phyloP scores from a whole-genome alignment of 2,888 invertebrate genomes.

The Willowsia nigromaculata region DNA sequence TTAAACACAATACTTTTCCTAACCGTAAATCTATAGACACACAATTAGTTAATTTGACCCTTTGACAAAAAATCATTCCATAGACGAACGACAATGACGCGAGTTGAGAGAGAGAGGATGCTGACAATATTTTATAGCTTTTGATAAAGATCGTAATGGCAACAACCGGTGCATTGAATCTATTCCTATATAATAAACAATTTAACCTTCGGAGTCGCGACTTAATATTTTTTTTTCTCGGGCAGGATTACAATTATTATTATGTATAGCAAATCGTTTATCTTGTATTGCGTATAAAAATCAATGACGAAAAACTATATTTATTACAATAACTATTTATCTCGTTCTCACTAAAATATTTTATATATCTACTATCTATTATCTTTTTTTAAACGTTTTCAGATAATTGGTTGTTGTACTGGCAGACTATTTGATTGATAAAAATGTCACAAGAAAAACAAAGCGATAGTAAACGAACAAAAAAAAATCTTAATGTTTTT shows the following conservation, averaged over 20 bases:
- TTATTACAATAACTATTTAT: not conserved
- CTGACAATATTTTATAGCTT: not conserved
- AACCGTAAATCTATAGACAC: not conserved
- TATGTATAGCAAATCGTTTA: not conserved
- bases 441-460: conserved; percentile 4
- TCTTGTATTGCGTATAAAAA: not conserved
- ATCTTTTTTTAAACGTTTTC: not conserved
- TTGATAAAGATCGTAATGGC: not conserved
- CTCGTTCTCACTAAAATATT: not conserved
- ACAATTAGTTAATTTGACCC: not conserved
- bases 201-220: too few relatives aligned
- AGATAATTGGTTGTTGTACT: conserved; percentile 32
- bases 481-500: not conserved
- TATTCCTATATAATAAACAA: not conserved
- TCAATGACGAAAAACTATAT: conserved; percentile 1
- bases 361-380: not conserved
- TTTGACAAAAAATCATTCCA: not conserved
- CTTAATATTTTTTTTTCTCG: not conserved
- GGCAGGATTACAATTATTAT: not conserved
- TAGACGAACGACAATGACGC: too few relatives aligned
- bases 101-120: not conserved
- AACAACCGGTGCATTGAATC: not conserved
- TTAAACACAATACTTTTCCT: not conserved
- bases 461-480: not conserved
- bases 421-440: conserved; percentile 50